Conservation (phyloP, 2,888 invertebrate species). For the Cephus pygmeus region DNA sequence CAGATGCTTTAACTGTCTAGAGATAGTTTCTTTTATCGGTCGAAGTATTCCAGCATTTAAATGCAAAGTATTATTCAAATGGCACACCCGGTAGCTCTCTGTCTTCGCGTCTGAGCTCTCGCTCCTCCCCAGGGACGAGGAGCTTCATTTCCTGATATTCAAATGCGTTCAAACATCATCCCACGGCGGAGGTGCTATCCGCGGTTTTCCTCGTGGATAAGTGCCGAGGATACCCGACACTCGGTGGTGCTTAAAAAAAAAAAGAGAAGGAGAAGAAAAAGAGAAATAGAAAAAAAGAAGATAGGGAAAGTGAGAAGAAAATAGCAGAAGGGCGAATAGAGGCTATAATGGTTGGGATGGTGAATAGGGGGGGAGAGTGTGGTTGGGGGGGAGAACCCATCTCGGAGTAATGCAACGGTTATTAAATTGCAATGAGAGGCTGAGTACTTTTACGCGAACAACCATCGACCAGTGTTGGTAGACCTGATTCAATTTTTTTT, state of each 20-base stretch:
- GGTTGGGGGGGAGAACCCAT: conserved; percentile 4
- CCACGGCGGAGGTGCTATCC: conserved; percentile 36
- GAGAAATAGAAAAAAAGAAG: neutral
- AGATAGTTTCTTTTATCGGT: conserved; percentile 61
- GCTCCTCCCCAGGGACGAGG: conserved; percentile 46
- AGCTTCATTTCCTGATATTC: conserved; percentile 65
- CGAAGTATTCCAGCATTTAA: conserved; percentile 62
- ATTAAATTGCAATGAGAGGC: conserved; percentile 37
- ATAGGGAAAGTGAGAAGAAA: neutral
- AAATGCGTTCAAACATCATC: conserved; percentile 63
- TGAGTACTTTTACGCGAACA: neutral
- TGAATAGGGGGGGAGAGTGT: neutral
- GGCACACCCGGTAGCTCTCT: conserved; percentile 36
- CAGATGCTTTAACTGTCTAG: neutral
- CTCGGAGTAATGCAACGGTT: conserved; percentile 28
- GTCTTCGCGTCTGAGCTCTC: conserved; percentile 24
- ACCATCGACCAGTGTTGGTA: neutral
- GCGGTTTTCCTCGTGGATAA: conserved; percentile 46
- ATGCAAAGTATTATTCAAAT: conserved; percentile 66
- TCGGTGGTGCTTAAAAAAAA: neutral
- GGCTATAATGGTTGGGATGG: neutral
- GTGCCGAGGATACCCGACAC: conserved; percentile 11
- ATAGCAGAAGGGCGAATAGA: neutral
- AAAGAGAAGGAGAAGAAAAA: neutral
- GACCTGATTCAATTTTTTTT: neutral